Evolutionary conservation across 2,113 vertebrate genomes (phyloP), one percentile per base, ranked within the genome.

Genomic region (Tetrao urogallus): DNA sequence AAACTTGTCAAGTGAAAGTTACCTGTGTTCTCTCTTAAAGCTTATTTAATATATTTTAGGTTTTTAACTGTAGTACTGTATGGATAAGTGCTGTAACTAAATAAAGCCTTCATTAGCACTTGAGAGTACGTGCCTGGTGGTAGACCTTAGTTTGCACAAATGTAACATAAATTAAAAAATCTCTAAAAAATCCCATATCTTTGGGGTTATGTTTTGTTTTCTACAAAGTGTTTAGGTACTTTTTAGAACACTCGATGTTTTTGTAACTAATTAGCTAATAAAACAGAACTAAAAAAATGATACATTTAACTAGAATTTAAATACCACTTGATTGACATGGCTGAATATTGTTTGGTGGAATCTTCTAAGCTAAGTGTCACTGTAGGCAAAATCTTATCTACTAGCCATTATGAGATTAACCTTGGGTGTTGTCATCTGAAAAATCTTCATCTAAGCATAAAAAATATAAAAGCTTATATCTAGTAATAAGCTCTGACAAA

Each of bases 401-500:
- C 24, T 90, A 1, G 64, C 80, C 61, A 72, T 88, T 83, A 88
- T 38, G 32, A n/a, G 75, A 81, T 77, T 90, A 93, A 88, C 57
- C 48, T 83, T 78, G 50, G 45, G 4, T 80, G 92, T 74, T 88
- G 43, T 89, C 20, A 69, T 64, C 22, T 83, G 65, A 78, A 92
- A 93, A 81, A 61, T 67, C 42, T 88, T 89, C 25, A 81, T 56
- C 40, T 18, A 77, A 71, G 57, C 7, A 7, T 90, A 52, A 82
- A 63, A 86, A 64, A 25, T 47, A 18, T 24, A 91, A 89, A 70
- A 72, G 18, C 40, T 89, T 42, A 24, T 81, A 24, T 73, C 66
- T 24, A 47, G 10, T 88, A 77, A 93, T 92, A 19, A 78, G 42
- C 48, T 73, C 56, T 94, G 75, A 77, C 65, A 90, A 60, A 83